Conservation (phyloP, 2,888 invertebrate species). For the Nephrotoma guestfalica region DNA sequence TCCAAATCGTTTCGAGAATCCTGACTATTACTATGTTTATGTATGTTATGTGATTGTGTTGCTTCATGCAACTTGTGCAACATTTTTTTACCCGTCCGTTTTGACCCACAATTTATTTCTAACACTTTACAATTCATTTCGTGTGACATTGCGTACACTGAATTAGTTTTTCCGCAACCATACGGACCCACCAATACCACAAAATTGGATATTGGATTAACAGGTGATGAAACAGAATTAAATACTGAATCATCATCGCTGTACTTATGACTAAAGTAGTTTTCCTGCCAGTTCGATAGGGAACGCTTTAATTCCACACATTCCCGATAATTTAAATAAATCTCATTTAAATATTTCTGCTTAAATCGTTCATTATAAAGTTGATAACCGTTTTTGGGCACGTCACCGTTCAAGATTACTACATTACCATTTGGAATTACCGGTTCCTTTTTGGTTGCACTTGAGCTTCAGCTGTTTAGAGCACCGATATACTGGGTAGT, state of each 20-base stretch:
- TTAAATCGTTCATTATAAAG: conserved; percentile 75
- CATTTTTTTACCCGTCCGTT: conserved; percentile 71
- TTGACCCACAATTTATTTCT: conserved; percentile 81
- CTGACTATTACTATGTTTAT: conserved; percentile 17
- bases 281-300: conserved; percentile 56
- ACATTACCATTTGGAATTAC: conserved; percentile 31
- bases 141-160: conserved; percentile 75
- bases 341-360: conserved; percentile 48
- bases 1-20: conserved; percentile 17
- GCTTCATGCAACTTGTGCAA: conserved; percentile 78
- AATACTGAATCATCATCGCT: conserved; percentile 22
- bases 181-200: conserved; percentile 41
- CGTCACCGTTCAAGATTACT: conserved; percentile 28
- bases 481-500: conserved; percentile 50
- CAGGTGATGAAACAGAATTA: conserved; percentile 16
- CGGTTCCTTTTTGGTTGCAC: background rate
- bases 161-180: conserved; percentile 63
- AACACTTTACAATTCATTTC: conserved; percentile 74
- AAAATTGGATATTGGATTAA: conserved; percentile 30
- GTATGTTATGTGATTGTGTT: conserved; percentile 81
- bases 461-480: conserved; percentile 40
- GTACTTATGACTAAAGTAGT: background rate
- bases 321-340: conserved; percentile 58
- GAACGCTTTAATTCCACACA: conserved; percentile 56
- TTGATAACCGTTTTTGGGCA: conserved; percentile 21